Conservation (phyloP, 2,888 invertebrate species). For the Drosophila picticornis region DNA sequence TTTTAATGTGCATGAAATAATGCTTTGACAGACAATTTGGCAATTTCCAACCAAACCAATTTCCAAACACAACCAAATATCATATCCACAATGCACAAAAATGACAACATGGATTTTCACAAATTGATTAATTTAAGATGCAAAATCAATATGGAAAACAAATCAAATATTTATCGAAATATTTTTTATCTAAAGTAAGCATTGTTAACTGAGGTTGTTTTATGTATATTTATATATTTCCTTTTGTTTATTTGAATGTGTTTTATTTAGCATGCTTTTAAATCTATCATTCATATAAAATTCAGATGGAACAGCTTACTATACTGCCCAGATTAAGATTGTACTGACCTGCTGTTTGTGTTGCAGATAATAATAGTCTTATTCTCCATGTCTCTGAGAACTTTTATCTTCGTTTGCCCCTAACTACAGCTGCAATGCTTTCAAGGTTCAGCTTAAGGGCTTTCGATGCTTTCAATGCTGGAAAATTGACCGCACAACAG, state of each 20-base stretch:
- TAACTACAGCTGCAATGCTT: conserved; percentile 4
- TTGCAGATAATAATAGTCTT: conserved; percentile 2
- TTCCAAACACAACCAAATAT: no score
- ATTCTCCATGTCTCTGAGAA: conserved; percentile 5
- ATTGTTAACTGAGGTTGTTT: background rate
- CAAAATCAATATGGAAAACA: background rate
- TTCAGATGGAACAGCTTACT: background rate
- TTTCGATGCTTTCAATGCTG: conserved; percentile 3
- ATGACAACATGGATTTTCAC: background rate
- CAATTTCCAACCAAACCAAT: no score
- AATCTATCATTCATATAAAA: background rate
- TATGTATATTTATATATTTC: background rate
- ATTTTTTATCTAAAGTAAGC: accelerated
- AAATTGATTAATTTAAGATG: background rate
- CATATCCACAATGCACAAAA: no score
- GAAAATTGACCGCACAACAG: conserved; percentile 45
- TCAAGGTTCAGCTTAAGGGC: conserved; percentile 20
- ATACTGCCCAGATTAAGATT: background rate
- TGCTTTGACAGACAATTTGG: background rate
- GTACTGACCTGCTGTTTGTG: conserved; percentile 5
- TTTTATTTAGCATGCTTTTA: conserved; percentile 1
- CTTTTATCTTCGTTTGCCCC: conserved; percentile 11
- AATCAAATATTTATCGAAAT: background rate
- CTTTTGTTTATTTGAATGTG: background rate
- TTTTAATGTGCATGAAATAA: background rate